phyloP scores from a whole-genome alignment of 2,888 invertebrate species.

The Ormyrus nitidulus region DNA sequence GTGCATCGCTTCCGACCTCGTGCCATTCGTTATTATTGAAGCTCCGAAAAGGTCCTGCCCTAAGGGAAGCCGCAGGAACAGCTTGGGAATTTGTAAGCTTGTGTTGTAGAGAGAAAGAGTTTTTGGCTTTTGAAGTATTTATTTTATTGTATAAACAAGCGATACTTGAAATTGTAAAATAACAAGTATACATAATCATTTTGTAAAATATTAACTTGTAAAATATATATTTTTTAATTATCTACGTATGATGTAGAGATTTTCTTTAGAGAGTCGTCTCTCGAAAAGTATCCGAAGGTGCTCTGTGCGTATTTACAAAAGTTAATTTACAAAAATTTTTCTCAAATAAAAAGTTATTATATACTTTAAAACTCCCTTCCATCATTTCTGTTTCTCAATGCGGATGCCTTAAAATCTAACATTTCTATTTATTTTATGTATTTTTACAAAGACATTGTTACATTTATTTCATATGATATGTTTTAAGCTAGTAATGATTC shows the following conservation, averaged over 20 bases:
- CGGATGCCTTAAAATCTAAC: background rate
- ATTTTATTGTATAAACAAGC: slow-evolving; percentile 40
- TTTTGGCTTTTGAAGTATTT: slow-evolving; percentile 22
- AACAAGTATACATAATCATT: slow-evolving; percentile 39
- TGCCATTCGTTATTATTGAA: slow-evolving; percentile 62
- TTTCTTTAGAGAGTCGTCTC: slow-evolving; percentile 15
- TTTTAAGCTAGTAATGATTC: slow-evolving; percentile 15
- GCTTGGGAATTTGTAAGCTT: slow-evolving; percentile 62
- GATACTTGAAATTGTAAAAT: slow-evolving; percentile 40
- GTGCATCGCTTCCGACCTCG: slow-evolving; percentile 72
- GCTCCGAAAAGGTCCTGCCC: slow-evolving; percentile 63
- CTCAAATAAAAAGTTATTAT: slow-evolving; percentile 34
- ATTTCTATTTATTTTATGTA: background rate
- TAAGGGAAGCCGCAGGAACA: slow-evolving; percentile 64
- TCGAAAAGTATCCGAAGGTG: slow-evolving; percentile 26
- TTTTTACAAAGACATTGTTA: slow-evolving; percentile 21
- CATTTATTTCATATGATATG: slow-evolving; percentile 30
- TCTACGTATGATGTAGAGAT: background rate
- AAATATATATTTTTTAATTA: slow-evolving; percentile 31
- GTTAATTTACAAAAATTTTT: slow-evolving; percentile 45
- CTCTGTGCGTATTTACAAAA: slow-evolving; percentile 52
- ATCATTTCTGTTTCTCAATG: slow-evolving; percentile 4
- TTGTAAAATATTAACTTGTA: slow-evolving; percentile 43
- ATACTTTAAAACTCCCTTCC: slow-evolving; percentile 9
- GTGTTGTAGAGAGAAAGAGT: background rate